phyloP scores from a whole-genome alignment of 2,888 invertebrate genomes.

The Disparrhopalites patrizii region DNA sequence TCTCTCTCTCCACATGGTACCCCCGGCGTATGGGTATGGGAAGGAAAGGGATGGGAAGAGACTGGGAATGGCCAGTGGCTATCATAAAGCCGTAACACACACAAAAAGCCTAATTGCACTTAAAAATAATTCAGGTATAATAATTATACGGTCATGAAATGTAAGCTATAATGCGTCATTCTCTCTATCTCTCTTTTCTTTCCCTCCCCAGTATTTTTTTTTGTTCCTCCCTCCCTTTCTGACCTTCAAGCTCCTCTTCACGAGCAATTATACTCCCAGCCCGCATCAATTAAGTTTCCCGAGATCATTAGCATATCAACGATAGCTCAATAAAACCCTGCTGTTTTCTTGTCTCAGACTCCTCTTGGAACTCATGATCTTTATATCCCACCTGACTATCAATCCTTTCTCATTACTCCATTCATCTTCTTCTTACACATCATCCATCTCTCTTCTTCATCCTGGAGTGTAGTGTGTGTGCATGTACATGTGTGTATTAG shows the following conservation, averaged over 20 bases:
- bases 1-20: too few species aligned
- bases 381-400: slow-evolving; percentile 36
- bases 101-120: slow-evolving; percentile 43
- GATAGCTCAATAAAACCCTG: slow-evolving; percentile 44
- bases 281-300: slow-evolving; percentile 45
- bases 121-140: slow-evolving; percentile 42
- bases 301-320: slow-evolving; percentile 47
- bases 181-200: too few species aligned
- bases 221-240: slow-evolving; percentile 26
- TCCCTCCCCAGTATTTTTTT: too few species aligned
- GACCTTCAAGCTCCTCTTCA: slow-evolving; percentile 36
- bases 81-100: slow-evolving; percentile 36
- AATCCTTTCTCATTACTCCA: slow-evolving; percentile 44
- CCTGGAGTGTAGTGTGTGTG: too few species aligned
- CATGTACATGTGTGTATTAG: too few species aligned
- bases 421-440: slow-evolving; percentile 33
- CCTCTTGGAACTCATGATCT: slow-evolving; percentile 29
- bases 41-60: slow-evolving; percentile 10
- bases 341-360: slow-evolving; percentile 28
- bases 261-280: slow-evolving; percentile 40
- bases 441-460: slow-evolving; percentile 33
- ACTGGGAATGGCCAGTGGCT: slow-evolving; percentile 24
- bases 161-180: slow-evolving; percentile 25
- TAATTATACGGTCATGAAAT: slow-evolving; percentile 42
- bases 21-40: too few species aligned